Conservation (phyloP, 2,797 vertebrate species). For the Microctenopoma lineatum region DNA sequence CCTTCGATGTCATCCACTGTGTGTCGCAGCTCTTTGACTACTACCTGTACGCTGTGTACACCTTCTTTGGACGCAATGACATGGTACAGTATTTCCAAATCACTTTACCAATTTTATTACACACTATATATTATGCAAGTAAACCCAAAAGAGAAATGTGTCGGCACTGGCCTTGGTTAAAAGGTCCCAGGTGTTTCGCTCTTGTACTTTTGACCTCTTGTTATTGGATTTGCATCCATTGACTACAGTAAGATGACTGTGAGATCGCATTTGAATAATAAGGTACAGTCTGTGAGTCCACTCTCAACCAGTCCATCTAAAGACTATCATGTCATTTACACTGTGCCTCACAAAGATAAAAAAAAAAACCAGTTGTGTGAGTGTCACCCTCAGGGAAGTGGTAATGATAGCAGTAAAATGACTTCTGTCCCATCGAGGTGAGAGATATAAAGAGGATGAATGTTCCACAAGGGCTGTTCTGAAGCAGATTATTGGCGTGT, state of each 20-base stretch:
- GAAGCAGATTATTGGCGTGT: conserved; percentile 32
- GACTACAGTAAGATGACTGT: background rate
- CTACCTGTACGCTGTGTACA: conserved; percentile 97
- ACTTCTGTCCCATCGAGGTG: conserved; percentile 58
- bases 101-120: background rate
- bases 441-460: conserved; percentile 57
- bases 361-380: conserved; percentile 53
- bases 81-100: conserved; percentile 83
- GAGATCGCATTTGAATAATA: conserved; percentile 28
- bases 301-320: conserved; percentile 19
- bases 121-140: background rate
- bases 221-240: too few relatives aligned
- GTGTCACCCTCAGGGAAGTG: conserved; percentile 49
- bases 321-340: conserved; percentile 44
- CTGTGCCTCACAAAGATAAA: conserved; percentile 25
- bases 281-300: conserved; percentile 13
- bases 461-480: conserved; percentile 32
- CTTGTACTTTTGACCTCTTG: too few relatives aligned
- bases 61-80: conserved; percentile 97
- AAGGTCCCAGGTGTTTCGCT: too few relatives aligned
- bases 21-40: conserved; percentile 99
- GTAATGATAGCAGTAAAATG: conserved; percentile 66
- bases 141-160: too few relatives aligned
- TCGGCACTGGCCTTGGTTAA: too few relatives aligned
- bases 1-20: conserved; percentile 99